Conservation (phyloP, 2,888 invertebrate genomes). For the Archaeoteleia sp. region DNA sequence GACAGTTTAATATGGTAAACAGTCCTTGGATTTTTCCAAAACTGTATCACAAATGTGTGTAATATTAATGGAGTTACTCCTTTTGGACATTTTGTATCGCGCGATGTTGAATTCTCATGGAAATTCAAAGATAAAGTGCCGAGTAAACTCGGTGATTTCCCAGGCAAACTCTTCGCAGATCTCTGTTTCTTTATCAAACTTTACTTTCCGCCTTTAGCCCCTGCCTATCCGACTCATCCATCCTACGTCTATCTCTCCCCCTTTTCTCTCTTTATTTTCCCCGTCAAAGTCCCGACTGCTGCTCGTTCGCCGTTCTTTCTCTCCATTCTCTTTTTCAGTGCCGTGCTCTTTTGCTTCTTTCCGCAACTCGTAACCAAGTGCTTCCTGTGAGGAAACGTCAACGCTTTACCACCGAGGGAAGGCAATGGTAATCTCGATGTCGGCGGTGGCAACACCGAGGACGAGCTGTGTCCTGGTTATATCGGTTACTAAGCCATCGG, state of each 20-base stretch:
- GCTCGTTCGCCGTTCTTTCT: constrained; percentile 41
- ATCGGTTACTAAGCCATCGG: constrained; percentile 39
- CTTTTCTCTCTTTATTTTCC: constrained; percentile 46
- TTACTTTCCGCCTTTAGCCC: constrained; percentile 11
- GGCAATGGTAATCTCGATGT: constrained; percentile 53
- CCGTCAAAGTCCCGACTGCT: constrained; percentile 33
- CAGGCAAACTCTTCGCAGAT: constrained; percentile 39
- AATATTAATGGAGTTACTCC: too few relatives aligned
- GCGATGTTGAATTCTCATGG: constrained; percentile 2
- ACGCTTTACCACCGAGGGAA: constrained; percentile 46
- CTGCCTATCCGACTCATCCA: constrained; percentile 47
- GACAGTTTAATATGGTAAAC: too few relatives aligned
- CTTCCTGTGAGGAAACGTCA: constrained; percentile 62
- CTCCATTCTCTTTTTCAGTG: constrained; percentile 49
- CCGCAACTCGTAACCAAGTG: constrained; percentile 62
- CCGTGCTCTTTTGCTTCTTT: constrained; percentile 53
- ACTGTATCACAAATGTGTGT: too few relatives aligned
- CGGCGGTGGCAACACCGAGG: constrained; percentile 35
- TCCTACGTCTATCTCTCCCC: constrained; percentile 36
- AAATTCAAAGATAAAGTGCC: constrained; percentile 4
- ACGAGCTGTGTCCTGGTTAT: constrained; percentile 42
- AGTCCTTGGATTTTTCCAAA: too few relatives aligned
- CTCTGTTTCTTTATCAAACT: constrained; percentile 20
- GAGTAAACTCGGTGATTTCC: constrained; percentile 7
- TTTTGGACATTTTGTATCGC: constrained; percentile 1